Evolutionary conservation across 37 sponge, comb jelly and placozoan species (phyloP).

Genomic region (Cladorhizidae sp.): DNA sequence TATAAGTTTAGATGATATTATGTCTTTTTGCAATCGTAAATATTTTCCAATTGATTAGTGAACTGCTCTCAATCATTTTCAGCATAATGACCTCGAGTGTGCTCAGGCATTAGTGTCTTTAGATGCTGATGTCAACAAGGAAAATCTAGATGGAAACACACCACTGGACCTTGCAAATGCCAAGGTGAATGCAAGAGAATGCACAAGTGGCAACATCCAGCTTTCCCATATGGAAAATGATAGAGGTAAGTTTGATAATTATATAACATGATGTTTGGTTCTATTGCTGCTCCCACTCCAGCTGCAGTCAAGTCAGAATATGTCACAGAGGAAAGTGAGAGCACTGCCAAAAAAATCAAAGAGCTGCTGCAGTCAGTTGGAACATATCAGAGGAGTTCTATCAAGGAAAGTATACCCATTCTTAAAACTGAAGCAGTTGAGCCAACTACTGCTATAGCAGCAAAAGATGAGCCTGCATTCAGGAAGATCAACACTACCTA

Average conservation of each 20-base stretch:
- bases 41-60: no score
- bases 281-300: no score
- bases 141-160: slow-evolving; percentile 17
- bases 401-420: no score
- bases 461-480: neutral
- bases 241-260: no score
- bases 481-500: neutral
- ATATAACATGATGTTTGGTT: no score
- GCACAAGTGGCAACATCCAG: no score
- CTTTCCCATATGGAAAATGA: no score
- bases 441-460: neutral
- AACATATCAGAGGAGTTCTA: neutral
- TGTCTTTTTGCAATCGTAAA: no score
- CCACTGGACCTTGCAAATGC: slow-evolving; percentile 21
- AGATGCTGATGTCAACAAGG: slow-evolving; percentile 37
- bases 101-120: slow-evolving; percentile 25
- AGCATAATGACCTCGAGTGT: slow-evolving; percentile 22
- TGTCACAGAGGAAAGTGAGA: neutral
- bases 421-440: neutral
- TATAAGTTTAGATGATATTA: no score
- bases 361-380: slow-evolving; percentile 3
- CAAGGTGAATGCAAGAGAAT: neutral
- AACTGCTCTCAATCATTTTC: no score
- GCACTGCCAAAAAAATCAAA: neutral
- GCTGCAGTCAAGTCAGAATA: no score